Percentiles rank a stretch among this genome's conserved stretches.
Evolutionary conservation across 2,113 vertebrate species (phyloP).

Genomic region (Bufo bufo): DNA sequence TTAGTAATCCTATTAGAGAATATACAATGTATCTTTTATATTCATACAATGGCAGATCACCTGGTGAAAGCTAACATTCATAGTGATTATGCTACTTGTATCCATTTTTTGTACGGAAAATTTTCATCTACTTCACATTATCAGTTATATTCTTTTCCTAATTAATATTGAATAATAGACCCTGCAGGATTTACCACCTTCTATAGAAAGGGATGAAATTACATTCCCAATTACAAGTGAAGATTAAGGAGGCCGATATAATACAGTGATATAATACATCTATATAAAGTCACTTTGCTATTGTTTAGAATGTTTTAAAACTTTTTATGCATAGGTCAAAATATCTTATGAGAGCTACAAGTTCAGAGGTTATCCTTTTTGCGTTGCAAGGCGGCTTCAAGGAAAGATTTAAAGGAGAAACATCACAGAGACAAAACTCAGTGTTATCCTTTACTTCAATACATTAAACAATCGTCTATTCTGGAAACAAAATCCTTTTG

Average conservation of each 20-base stretch:
- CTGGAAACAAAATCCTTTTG: slow-evolving; percentile 44
- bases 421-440: slow-evolving; percentile 51
- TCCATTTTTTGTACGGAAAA: not conserved
- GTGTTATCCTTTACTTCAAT: slow-evolving; percentile 51
- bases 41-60: not conserved
- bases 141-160: slow-evolving; percentile 3
- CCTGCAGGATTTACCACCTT: not conserved
- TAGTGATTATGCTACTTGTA: not conserved
- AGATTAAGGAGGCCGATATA: slow-evolving; percentile 2
- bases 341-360: slow-evolving; percentile 19
- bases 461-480: slow-evolving; percentile 33
- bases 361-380: slow-evolving; percentile 41
- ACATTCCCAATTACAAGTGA: not conserved
- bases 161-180: not conserved
- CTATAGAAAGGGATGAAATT: slow-evolving; percentile 13
- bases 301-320: slow-evolving; percentile 45
- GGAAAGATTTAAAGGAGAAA: slow-evolving; percentile 24
- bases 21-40: not conserved
- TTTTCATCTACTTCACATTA: slow-evolving; percentile 11
- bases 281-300: slow-evolving; percentile 20
- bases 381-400: slow-evolving; percentile 35
- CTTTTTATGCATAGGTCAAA: slow-evolving; percentile 39
- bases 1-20: not conserved
- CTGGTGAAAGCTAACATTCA: not conserved
- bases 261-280: not conserved